A percentile compares a stretch with the other conserved stretches of the same genome.
phyloP scores from a whole-genome alignment of 2,113 vertebrate genomes.

The Petrocephalus zakoni region DNA sequence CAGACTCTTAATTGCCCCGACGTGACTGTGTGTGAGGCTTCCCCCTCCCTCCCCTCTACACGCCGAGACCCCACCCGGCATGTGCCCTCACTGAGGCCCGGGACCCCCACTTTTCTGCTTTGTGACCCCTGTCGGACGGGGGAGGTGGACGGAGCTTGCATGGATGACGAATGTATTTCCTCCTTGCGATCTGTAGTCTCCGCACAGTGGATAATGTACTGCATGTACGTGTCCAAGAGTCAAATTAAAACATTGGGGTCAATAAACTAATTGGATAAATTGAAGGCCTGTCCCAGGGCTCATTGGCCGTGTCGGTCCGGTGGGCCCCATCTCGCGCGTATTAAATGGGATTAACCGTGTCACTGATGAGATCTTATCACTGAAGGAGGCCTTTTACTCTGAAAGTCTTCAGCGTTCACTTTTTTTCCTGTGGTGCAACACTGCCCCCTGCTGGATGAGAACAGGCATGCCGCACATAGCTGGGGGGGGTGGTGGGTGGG shows the following conservation, averaged over 20 bases:
- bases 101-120: background rate
- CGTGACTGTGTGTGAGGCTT: background rate
- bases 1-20: background rate
- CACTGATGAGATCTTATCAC: conserved; percentile 51
- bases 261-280: conserved; percentile 45
- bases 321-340: conserved; percentile 30
- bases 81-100: background rate
- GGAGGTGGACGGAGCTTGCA: background rate
- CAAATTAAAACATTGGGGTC: conserved; percentile 41
- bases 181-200: background rate
- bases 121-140: background rate
- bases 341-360: conserved; percentile 58
- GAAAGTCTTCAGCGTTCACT: background rate
- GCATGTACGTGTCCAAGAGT: background rate
- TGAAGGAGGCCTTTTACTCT: conserved; percentile 4
- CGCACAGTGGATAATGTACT: background rate
- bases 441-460: conserved; percentile 59
- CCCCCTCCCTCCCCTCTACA: background rate
- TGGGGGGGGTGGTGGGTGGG: conserved; percentile 13
- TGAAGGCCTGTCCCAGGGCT: conserved; percentile 37
- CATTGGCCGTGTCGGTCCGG: conserved; percentile 29
- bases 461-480: conserved; percentile 33
- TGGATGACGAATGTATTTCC: background rate
- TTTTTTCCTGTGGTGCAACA: conserved; percentile 42
- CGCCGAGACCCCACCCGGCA: background rate